Evolutionary conservation across 2,888 invertebrate genomes (phyloP).

Genomic region (Cyaniris semiargus): DNA sequence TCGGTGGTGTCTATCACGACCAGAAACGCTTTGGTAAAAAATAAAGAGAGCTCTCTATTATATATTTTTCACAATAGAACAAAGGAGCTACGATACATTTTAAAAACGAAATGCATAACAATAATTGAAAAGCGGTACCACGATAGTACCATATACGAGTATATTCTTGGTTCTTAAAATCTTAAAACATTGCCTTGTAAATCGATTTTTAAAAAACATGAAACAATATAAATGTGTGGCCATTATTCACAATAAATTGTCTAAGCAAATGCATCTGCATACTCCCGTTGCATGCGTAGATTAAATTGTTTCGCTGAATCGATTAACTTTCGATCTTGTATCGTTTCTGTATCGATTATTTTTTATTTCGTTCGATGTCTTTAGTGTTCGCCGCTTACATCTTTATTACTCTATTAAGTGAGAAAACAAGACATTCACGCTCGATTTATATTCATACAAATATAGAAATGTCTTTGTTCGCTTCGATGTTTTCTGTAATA

Average conservation of each 20-base stretch:
- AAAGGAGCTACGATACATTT: no score
- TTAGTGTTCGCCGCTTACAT: constrained; percentile 61
- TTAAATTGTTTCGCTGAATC: constrained; percentile 75
- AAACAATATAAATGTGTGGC: constrained; percentile 22
- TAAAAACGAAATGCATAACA: neutral
- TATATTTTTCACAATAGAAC: no score
- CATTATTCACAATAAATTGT: constrained; percentile 35
- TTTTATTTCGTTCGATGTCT: constrained; percentile 57
- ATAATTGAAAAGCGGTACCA: neutral
- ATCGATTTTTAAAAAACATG: constrained; percentile 2
- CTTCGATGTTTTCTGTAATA: neutral
- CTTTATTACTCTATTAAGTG: constrained; percentile 54
- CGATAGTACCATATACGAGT: neutral
- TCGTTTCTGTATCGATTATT: constrained; percentile 67
- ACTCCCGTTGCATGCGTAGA: constrained; percentile 54
- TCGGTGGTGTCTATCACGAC: no score
- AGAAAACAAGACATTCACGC: constrained; percentile 32
- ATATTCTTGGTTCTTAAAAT: neutral
- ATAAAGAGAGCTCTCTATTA: no score
- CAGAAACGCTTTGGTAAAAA: no score
- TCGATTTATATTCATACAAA: constrained; percentile 32
- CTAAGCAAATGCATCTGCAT: constrained; percentile 59
- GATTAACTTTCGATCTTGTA: constrained; percentile 68
- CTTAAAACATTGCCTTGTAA: neutral
- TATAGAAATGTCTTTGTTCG: constrained; percentile 7